Percentiles rank a stretch among this genome's conserved stretches.
Conservation (phyloP, 2,888 invertebrate species). For the Xestia sexstrigata region DNA sequence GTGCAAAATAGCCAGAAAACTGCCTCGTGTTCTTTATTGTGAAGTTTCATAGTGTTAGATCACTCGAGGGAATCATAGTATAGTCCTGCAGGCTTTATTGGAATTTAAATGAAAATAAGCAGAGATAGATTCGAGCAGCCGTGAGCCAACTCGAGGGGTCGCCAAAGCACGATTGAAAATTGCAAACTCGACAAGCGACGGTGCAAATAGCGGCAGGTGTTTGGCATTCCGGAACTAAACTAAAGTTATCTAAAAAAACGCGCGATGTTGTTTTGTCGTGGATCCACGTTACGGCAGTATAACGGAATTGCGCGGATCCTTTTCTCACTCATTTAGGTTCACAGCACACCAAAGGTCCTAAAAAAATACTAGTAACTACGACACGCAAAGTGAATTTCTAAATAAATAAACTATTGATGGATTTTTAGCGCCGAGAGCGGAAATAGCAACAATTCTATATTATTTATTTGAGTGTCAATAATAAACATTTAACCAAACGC, state of each 20-base stretch:
- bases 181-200: background rate
- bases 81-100: background rate
- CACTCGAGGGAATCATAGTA: background rate
- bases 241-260: background rate
- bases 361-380: background rate
- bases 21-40: conserved; percentile 11
- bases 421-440: background rate
- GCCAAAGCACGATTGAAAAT: background rate
- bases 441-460: background rate
- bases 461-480: conserved; percentile 2
- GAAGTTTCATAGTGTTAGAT: background rate
- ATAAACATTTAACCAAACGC: conserved; percentile 60
- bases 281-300: background rate
- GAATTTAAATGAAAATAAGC: background rate
- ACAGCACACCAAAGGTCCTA: background rate
- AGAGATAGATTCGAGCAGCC: too few species aligned
- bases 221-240: too few species aligned
- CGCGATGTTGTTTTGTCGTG: background rate
- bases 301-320: too few species aligned
- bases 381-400: background rate
- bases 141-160: background rate
- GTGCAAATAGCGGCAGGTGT: background rate
- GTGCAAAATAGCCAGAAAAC: conserved; percentile 59
- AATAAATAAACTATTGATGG: background rate
- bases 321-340: too few species aligned